These are phyloP conservation scores for Emydocephalus ijimae DNA, from an alignment of 2,113 vertebrate genomes.

Conservation along the genomic window DNA sequence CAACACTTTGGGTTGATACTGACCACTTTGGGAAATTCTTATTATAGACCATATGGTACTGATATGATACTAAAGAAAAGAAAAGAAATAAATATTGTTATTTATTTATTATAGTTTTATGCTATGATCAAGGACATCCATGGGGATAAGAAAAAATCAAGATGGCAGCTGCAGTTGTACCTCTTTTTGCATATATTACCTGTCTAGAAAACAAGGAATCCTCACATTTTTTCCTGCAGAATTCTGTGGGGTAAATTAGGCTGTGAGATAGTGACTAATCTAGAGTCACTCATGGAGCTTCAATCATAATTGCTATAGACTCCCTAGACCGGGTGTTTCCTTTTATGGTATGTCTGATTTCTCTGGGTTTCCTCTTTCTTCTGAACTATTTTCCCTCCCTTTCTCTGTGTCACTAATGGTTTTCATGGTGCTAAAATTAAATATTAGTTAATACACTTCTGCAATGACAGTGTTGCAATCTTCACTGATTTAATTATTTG, in stretches of 20 bases:
- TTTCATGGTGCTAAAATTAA: conserved; percentile 65
- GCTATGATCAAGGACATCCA: background rate
- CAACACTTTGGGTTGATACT: background rate
- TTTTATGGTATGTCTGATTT: conserved; percentile 59
- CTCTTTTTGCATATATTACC: background rate
- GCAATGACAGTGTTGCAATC: conserved; percentile 57
- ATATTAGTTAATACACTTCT: conserved; percentile 57
- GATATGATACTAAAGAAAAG: background rate
- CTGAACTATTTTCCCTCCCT: conserved; percentile 27
- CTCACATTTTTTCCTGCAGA: background rate
- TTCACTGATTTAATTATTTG: conserved; percentile 37
- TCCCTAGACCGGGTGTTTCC: conserved; percentile 49
- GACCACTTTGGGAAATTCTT: background rate
- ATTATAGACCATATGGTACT: background rate
- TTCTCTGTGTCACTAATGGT: conserved; percentile 43
- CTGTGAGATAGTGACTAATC: background rate
- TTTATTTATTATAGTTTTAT: background rate
- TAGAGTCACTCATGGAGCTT: background rate
- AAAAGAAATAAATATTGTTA: background rate
- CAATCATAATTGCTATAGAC: conserved; percentile 47
- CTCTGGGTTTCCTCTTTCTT: conserved; percentile 64
- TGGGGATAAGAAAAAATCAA: background rate
- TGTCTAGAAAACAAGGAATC: background rate
- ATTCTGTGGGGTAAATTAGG: background rate
- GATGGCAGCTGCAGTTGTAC: background rate